These are phyloP conservation scores for Rhogogaster chlorosoma DNA, from an alignment of 2,888 invertebrate genomes.

Conservation along the genomic window DNA sequence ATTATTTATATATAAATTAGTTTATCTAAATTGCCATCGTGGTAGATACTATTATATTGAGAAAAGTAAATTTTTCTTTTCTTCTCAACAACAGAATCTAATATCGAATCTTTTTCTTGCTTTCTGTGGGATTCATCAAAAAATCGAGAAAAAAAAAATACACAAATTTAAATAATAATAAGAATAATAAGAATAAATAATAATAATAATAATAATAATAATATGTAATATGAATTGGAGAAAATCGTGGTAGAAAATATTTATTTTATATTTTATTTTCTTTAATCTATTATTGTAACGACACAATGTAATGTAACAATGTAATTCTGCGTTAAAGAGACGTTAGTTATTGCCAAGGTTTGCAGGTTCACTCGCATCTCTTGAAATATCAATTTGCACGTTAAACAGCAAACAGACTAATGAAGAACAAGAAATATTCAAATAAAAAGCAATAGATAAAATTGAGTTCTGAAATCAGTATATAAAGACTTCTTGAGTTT, in stretches of 20 bases:
- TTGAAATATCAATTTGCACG: neutral
- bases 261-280: neutral
- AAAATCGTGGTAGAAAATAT: conserved; percentile 26
- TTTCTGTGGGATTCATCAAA: conserved; percentile 37
- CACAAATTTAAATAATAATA: neutral
- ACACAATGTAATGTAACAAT: conserved; percentile 13
- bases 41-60: neutral
- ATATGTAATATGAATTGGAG: neutral
- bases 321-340: conserved; percentile 6
- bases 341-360: neutral
- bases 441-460: neutral
- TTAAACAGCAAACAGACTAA: conserved; percentile 12
- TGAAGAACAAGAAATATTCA: neutral
- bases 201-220: neutral
- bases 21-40: conserved; percentile 43
- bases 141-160: neutral
- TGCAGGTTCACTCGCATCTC: neutral
- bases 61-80: neutral
- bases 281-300: conserved; percentile 23
- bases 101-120: conserved; percentile 8
- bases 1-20: conserved; percentile 31
- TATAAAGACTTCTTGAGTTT: neutral
- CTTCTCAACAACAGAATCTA: neutral
- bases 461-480: neutral
- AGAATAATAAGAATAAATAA: neutral